Evolutionary conservation across 2,888 invertebrate genomes (phyloP), one percentile per base, ranked within the genome.

Genomic region (Polietes domitor): DNA sequence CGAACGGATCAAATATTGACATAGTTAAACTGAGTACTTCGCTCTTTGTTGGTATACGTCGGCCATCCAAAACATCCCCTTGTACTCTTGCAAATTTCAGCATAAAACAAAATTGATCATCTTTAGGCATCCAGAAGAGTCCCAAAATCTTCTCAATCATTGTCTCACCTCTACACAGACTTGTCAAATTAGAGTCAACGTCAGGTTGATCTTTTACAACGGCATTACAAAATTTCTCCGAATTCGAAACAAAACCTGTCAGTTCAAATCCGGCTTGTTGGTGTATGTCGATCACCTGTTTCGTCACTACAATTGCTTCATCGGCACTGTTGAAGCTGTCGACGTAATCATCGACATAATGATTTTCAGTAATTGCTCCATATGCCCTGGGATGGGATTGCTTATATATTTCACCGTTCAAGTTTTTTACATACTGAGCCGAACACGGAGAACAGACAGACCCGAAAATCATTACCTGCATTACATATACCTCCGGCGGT

Each of bases 391-490:
- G 65, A 72, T 71, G 63, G 17, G 21, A 19, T 21, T 71, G 47
- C 10, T 76, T 73, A 74, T 78, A 82, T 1, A 21, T 9, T 7
- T 5, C 32, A 12, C 75, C 75, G 12, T 75, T 80, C 0, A 47
- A 17, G 7, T 79, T 65, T 12, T 74, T 79, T 0, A 79, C 68
- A 17, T 68, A 79, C 9, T 79, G 68, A 1, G 83, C 83, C 17
- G 81, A 58, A 37, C 80, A 82, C n/a, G n/a, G n/a, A n/a, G n/a
- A n/a, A n/a, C n/a, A n/a, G n/a, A 77, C 75, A 17, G 85, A 85
- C 7, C 83, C 83, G 43, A 87, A 86, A 19, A 85, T 85, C 85
- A 87, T 83, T 0, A 55, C 81, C 26, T 41, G 63, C 78, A 83
- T 86, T 1, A 80, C 75, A 26, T 85, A 85, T 1, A 53, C 43